Conservation (phyloP, 2,113 vertebrate species). For the Malurus elegans region DNA sequence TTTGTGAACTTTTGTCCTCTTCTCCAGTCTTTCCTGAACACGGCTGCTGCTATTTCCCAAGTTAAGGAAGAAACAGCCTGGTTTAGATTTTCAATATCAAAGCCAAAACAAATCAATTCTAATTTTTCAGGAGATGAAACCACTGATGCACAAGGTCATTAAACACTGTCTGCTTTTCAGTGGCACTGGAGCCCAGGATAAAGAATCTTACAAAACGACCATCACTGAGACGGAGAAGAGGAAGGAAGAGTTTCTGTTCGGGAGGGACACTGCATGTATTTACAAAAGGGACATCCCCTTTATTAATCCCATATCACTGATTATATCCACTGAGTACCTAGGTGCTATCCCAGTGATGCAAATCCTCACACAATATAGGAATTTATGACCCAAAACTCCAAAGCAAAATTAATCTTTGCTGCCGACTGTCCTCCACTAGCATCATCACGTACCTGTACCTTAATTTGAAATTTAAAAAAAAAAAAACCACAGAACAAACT, state of each 20-base stretch:
- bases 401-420: not conserved
- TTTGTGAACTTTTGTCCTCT: not conserved
- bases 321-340: not conserved
- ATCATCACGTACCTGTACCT: not conserved
- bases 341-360: not conserved
- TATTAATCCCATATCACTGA: not conserved
- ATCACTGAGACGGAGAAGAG: not conserved
- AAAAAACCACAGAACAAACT: not conserved
- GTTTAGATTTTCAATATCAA: conserved; percentile 1
- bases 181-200: not conserved
- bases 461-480: not conserved
- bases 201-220: not conserved
- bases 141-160: conserved; percentile 4
- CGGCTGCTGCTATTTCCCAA: not conserved
- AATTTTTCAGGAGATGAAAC: conserved; percentile 28
- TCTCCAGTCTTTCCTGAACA: not conserved
- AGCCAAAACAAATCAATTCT: conserved; percentile 20
- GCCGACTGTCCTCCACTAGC: not conserved
- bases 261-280: not conserved
- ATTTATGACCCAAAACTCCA: not conserved
- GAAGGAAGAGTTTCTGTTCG: not conserved
- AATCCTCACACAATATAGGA: not conserved
- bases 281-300: not conserved
- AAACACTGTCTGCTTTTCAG: not conserved
- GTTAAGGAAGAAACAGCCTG: not conserved